Evolutionary conservation across 2,797 vertebrate genomes (phyloP), one percentile per base, ranked within the genome.

Genomic region (Leptatherina wallacei): DNA sequence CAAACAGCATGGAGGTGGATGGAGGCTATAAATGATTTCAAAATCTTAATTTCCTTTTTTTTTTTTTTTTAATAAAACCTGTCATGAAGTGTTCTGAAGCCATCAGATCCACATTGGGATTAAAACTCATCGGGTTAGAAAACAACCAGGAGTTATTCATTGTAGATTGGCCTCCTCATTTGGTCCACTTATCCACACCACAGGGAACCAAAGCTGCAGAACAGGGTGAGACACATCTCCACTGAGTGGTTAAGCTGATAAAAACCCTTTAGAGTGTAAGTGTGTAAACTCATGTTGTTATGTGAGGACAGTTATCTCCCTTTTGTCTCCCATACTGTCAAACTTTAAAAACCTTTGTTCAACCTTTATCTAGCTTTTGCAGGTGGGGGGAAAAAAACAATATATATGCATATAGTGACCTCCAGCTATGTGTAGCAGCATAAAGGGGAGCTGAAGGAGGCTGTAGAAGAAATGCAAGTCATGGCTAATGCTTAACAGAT

Each of bases 401-500:
- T 32, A 6, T 36, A 27, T 27, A 27, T 27, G 24, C 2, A 27
- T 27, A 12, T n/a, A 47, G 8, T 29, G 30, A 61, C 56, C 10
- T 65, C 38, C 7, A 47, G 49, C 16, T 38, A 59, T 55, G 11
- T 55, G 14, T 6, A 54, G 61, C 72, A 74, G 69, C 29, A 60
- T 42, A 33, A 18, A 0, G 54, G 57, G 44, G 71, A 24, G 52
- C 4, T 36, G 66, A n/a, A 20, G 18, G 42, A 69, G 35, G 35
- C 47, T 62, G 57, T 0, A 65, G 67, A 64, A 90, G 67, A 90
- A 90, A 77, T 85, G 83, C 90, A 87, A 92, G 89, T 91, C 91
- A 91, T 74, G 65, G 60, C 79, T 91, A 89, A 92, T 88, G 82
- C 65, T 84, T 77, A 93, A 77, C 93, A 93, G 86, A 92, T 93